Conservation (phyloP, 2,113 vertebrate genomes). For the Athene noctua region DNA sequence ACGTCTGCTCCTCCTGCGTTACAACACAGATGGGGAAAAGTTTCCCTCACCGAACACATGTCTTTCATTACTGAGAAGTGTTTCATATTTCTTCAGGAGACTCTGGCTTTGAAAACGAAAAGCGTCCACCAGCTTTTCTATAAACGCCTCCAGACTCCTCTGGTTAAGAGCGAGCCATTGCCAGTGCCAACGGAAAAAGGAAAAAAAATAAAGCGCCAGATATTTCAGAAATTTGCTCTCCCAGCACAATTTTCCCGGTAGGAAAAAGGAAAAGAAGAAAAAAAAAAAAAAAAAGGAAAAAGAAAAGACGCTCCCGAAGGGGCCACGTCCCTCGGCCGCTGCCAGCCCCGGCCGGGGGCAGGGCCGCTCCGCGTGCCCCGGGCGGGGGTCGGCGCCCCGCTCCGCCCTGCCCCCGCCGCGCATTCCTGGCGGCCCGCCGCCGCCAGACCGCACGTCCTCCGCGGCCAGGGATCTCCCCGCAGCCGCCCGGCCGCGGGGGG, state of each 20-base stretch:
- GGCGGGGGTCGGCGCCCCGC: conserved; percentile 29
- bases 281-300: background rate
- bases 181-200: background rate
- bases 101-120: background rate
- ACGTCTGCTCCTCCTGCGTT: background rate
- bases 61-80: background rate
- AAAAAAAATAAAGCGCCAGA: background rate
- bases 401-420: background rate
- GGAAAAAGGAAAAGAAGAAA: background rate
- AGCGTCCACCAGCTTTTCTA: background rate
- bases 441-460: background rate
- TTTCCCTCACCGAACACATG: background rate
- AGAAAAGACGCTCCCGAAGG: background rate
- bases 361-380: background rate
- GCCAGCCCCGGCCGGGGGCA: background rate
- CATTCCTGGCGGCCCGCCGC: too few species aligned
- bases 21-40: background rate
- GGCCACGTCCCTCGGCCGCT: background rate
- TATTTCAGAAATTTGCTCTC: conserved; percentile 53
- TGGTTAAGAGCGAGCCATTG: background rate
- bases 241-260: conserved; percentile 18
- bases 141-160: background rate
- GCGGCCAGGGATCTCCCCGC: background rate
- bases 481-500: background rate
- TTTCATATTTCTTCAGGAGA: conserved; percentile 41